Conservation (phyloP, 2,797 vertebrate species). For the Trichosurus vulpecula region DNA sequence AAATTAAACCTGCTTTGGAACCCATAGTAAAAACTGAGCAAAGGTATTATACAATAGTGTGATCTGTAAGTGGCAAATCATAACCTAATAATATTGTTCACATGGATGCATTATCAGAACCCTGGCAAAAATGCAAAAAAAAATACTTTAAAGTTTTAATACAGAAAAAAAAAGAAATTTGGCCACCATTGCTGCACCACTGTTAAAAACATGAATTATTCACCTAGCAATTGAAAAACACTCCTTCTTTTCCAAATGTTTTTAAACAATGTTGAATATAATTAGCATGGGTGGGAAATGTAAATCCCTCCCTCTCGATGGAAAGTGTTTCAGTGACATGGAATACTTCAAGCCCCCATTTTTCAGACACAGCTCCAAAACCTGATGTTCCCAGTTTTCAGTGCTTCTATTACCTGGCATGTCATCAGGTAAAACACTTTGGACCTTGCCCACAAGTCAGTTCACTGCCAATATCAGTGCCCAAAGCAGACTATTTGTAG, state of each 20-base stretch:
- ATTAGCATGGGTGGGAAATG: not conserved
- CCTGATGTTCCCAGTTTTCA: not conserved
- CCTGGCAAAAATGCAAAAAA: not conserved
- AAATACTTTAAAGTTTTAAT: not conserved
- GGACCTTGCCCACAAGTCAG: not conserved
- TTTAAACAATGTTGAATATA: conserved; percentile 37
- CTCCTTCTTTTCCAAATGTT: conserved; percentile 35
- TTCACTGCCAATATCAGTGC: not conserved
- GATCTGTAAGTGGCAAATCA: conserved; percentile 6
- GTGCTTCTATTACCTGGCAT: not conserved
- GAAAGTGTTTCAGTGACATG: not conserved
- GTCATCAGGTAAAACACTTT: not conserved
- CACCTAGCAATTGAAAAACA: conserved; percentile 19
- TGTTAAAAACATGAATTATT: not conserved
- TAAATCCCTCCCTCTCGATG: not conserved
- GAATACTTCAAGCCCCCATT: not conserved
- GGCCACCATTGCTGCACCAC: not conserved
- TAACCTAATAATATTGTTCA: not conserved
- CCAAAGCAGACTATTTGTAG: accelerated
- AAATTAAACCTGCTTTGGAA: conserved; percentile 16
- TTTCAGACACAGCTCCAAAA: not conserved
- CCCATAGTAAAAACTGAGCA: conserved; percentile 29
- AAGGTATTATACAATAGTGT: not conserved
- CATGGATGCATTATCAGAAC: not conserved
- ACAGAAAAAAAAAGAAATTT: not conserved